These are phyloP conservation scores for Dicranocentrus wangi DNA, from an alignment of 2,888 invertebrate species.

Conservation along the genomic window DNA sequence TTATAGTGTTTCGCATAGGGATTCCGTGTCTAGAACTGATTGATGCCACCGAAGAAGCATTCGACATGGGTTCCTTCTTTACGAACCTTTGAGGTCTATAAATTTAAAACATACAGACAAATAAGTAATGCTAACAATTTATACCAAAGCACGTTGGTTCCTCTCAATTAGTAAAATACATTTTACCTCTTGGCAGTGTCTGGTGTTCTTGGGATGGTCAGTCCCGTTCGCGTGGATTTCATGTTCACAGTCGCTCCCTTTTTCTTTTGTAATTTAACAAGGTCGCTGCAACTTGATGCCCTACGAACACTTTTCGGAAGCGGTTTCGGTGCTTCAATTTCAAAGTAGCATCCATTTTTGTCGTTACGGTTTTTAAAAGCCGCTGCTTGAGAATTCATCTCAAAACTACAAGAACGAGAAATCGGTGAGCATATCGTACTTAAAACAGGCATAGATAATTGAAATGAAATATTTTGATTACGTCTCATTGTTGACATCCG, in stretches of 20 bases:
- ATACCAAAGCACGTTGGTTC: too few species aligned
- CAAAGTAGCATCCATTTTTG: slow-evolving; percentile 29
- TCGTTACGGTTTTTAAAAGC: background rate
- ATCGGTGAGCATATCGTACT: too few species aligned
- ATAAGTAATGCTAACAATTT: too few species aligned
- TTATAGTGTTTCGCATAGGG: background rate
- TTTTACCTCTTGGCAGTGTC: slow-evolving; percentile 16
- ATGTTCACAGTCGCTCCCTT: background rate
- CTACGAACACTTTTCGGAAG: background rate
- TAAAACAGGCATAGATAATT: too few species aligned
- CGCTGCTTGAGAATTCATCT: too few species aligned
- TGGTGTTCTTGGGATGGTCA: slow-evolving; percentile 15
- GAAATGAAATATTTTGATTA: too few species aligned
- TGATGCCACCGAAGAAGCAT: background rate
- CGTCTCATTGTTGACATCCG: too few species aligned
- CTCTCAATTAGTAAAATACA: too few species aligned
- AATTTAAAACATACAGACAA: too few species aligned
- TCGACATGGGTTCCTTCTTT: too few species aligned
- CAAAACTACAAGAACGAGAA: too few species aligned
- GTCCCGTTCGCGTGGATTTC: slow-evolving; percentile 6
- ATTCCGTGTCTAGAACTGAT: background rate
- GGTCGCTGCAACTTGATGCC: slow-evolving; percentile 39
- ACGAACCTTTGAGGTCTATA: too few species aligned
- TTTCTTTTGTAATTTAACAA: background rate
- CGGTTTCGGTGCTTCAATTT: slow-evolving; percentile 13